Percentiles rank a stretch among this genome's conserved stretches.
These are phyloP conservation scores for Nomada lathburiana DNA, from an alignment of 2,888 invertebrate genomes.

Conservation along the genomic window DNA sequence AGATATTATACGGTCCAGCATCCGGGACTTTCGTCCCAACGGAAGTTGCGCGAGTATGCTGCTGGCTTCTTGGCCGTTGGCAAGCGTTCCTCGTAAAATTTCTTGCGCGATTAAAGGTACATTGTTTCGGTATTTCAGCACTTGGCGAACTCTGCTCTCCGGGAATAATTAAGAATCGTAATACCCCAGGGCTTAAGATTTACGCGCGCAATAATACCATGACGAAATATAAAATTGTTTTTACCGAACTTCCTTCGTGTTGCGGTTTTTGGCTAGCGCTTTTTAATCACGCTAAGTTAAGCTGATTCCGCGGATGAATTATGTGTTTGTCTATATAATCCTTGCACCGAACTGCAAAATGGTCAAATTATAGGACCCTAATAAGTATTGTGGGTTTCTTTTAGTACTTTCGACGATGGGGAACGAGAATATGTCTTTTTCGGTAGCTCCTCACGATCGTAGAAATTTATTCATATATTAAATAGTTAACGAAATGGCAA, in stretches of 20 bases:
- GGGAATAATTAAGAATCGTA: conserved; percentile 50
- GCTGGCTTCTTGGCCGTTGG: conserved; percentile 41
- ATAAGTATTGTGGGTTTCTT: no score
- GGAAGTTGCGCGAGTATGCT: conserved; percentile 40
- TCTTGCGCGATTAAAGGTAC: conserved; percentile 49
- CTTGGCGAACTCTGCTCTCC: conserved; percentile 27
- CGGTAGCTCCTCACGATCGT: no score
- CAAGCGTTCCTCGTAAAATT: conserved; percentile 43
- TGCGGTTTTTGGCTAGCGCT: neutral
- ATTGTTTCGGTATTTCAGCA: conserved; percentile 31
- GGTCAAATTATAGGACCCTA: no score
- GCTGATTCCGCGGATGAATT: neutral
- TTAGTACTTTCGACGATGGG: no score
- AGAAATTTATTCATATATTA: no score
- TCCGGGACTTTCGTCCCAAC: conserved; percentile 31
- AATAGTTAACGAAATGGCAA: no score
- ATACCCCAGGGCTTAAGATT: conserved; percentile 21
- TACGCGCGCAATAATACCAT: conserved; percentile 4
- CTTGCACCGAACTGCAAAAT: no score
- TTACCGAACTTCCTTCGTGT: neutral
- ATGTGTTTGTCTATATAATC: neutral
- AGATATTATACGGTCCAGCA: conserved; percentile 34
- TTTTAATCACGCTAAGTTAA: neutral
- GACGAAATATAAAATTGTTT: conserved; percentile 4
- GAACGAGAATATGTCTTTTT: no score